Conservation (phyloP, 2,113 vertebrate genomes). For the Proteles cristata region DNA sequence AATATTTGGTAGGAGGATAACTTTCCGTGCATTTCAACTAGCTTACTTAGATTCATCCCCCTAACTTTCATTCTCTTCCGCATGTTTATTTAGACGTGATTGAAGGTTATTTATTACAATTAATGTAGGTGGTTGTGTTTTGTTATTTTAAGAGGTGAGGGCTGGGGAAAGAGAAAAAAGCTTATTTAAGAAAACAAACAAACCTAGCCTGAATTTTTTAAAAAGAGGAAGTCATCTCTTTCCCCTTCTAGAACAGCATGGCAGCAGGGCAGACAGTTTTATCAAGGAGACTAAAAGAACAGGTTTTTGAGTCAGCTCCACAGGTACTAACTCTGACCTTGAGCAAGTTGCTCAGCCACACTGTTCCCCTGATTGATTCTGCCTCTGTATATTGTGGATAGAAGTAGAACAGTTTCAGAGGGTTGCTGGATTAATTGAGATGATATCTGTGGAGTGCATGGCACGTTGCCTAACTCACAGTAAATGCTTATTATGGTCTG, state of each 20-base stretch:
- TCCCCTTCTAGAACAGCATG: not conserved
- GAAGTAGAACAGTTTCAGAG: not conserved
- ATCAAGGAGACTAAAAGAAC: not conserved
- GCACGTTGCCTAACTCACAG: not conserved
- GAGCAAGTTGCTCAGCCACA: not conserved
- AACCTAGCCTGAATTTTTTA: not conserved
- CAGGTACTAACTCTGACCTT: not conserved
- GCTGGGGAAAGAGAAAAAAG: not conserved
- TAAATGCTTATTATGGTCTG: not conserved
- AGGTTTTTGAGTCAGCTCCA: not conserved
- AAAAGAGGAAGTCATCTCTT: not conserved
- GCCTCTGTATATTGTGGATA: not conserved
- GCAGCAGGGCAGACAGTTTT: not conserved
- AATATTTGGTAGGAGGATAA: not conserved
- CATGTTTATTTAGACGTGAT: slow-evolving; percentile 28
- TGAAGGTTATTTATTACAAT: slow-evolving; percentile 24
- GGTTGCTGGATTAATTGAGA: not conserved
- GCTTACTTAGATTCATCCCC: not conserved
- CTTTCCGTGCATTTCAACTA: not conserved
- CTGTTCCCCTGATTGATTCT: not conserved
- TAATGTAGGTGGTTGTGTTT: slow-evolving; percentile 18
- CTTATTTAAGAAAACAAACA: slow-evolving; percentile 1
- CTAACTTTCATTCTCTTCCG: not conserved
- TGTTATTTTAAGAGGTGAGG: slow-evolving; percentile 9
- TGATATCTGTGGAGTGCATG: not conserved